These are phyloP conservation scores for Kryptolebias ocellatus DNA, from an alignment of 2,797 vertebrate genomes.

Conservation along the genomic window DNA sequence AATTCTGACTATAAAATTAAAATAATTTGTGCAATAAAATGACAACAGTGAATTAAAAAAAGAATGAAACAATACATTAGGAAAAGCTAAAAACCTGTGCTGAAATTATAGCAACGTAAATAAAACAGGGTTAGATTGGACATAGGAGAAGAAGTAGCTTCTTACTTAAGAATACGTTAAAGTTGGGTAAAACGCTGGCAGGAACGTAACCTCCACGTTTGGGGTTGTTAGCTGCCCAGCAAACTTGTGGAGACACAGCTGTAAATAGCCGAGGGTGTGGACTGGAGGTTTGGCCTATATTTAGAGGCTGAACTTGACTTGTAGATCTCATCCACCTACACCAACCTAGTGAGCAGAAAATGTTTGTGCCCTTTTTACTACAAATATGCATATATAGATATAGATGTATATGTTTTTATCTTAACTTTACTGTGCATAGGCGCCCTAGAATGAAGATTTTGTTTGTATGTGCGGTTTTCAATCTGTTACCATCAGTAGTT, in stretches of 20 bases:
- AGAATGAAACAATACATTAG: too few relatives aligned
- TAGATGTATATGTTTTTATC: too few relatives aligned
- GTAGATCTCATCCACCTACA: constrained; percentile 48
- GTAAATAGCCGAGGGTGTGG: constrained; percentile 77
- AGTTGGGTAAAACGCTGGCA: constrained; percentile 20
- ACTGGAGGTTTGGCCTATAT: constrained; percentile 76
- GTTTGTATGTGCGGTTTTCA: neutral
- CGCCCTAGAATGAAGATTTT: neutral
- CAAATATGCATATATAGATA: neutral
- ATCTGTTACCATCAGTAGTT: neutral
- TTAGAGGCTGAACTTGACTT: constrained; percentile 68
- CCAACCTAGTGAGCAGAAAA: constrained; percentile 32
- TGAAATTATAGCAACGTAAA: neutral
- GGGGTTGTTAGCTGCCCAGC: constrained; percentile 48
- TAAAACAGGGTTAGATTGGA: neutral
- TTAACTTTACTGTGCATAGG: too few relatives aligned
- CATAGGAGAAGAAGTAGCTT: neutral
- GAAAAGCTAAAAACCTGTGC: too few relatives aligned
- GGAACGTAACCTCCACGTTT: constrained; percentile 47
- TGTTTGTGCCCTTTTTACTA: neutral
- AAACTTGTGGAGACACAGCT: constrained; percentile 63
- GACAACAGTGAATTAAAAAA: too few relatives aligned
- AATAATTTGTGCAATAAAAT: too few relatives aligned
- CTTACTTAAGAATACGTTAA: neutral
- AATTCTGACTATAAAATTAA: too few relatives aligned